A percentile compares a stretch with the other conserved stretches of the same genome.
Evolutionary conservation across 2,113 vertebrate genomes (phyloP).

Genomic region (Oryzias woworae): DNA sequence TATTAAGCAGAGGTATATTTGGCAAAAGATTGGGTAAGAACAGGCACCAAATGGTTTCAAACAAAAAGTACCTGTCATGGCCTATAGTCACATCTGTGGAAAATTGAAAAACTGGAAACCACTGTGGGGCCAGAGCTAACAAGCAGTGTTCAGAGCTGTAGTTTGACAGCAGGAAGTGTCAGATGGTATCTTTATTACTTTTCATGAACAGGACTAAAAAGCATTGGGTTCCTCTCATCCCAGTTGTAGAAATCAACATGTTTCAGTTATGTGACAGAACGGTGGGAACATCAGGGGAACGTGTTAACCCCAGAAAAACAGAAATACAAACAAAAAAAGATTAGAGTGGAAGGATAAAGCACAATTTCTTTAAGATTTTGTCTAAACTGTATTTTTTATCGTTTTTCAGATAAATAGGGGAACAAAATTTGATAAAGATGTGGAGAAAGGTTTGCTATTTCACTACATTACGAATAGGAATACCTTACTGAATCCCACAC

Average conservation of each 20-base stretch:
- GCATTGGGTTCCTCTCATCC: conserved; percentile 64
- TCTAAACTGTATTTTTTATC: not conserved
- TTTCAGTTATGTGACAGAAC: conserved; percentile 41
- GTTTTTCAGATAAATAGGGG: not conserved
- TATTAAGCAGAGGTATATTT: not conserved
- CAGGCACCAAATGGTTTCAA: conserved; percentile 32
- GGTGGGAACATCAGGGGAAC: conserved; percentile 22
- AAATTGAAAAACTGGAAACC: conserved; percentile 51
- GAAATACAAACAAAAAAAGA: conserved; percentile 10
- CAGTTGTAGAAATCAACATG: conserved; percentile 43
- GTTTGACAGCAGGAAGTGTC: conserved; percentile 70
- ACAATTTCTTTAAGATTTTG: not conserved
- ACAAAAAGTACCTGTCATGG: conserved; percentile 22
- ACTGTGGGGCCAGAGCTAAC: conserved; percentile 43
- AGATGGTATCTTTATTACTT: conserved; percentile 72
- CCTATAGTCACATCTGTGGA: conserved; percentile 26
- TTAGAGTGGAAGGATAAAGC: not conserved
- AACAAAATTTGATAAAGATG: not conserved
- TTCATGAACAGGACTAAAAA: conserved; percentile 55
- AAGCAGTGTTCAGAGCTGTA: conserved; percentile 48
- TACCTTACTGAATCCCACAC: too few species aligned
- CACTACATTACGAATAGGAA: too few species aligned
- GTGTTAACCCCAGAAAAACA: conserved; percentile 6
- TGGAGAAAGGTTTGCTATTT: not conserved
- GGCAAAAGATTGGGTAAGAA: conserved; percentile 1